Percentiles rank a stretch among this genome's conserved stretches.
phyloP scores from a whole-genome alignment of 2,113 vertebrate genomes.

The Cyprinodon variegatus region DNA sequence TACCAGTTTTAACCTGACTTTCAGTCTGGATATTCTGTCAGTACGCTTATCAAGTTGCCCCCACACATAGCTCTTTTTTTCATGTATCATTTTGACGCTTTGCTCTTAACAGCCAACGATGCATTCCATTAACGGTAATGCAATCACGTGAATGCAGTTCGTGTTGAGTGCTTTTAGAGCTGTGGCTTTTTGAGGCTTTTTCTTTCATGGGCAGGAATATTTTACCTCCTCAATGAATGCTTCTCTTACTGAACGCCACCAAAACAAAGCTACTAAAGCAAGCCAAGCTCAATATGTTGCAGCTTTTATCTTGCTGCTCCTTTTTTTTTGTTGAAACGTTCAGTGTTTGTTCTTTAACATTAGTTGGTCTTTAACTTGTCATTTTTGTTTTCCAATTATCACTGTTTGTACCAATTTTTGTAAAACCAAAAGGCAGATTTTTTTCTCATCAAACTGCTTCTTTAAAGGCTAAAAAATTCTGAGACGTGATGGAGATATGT shows the following conservation, averaged over 20 bases:
- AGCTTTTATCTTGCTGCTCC: neutral
- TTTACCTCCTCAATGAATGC: constrained; percentile 32
- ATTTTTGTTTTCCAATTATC: neutral
- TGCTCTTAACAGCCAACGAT: constrained; percentile 36
- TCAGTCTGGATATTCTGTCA: neutral
- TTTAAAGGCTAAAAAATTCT: neutral
- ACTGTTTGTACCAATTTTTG: neutral
- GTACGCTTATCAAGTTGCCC: too few species aligned
- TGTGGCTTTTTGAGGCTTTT: constrained; percentile 22
- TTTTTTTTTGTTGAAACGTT: neutral
- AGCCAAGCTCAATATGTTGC: neutral
- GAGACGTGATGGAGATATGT: neutral
- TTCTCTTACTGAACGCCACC: constrained; percentile 8
- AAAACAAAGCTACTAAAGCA: constrained; percentile 35
- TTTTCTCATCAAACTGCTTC: neutral
- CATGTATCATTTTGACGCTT: constrained; percentile 30
- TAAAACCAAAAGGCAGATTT: too few species aligned
- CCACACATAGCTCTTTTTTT: constrained; percentile 14
- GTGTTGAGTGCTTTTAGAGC: constrained; percentile 62
- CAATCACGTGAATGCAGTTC: constrained; percentile 31
- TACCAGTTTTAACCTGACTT: neutral
- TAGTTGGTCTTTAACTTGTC: neutral
- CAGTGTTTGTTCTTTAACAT: neutral
- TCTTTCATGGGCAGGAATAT: constrained; percentile 28
- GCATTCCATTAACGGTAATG: constrained; percentile 65